A percentile compares a stretch with the other conserved stretches of the same genome.
phyloP scores from a whole-genome alignment of 92 coral and sea anemone genomes.

The Hydrozoanthus gracilis region DNA sequence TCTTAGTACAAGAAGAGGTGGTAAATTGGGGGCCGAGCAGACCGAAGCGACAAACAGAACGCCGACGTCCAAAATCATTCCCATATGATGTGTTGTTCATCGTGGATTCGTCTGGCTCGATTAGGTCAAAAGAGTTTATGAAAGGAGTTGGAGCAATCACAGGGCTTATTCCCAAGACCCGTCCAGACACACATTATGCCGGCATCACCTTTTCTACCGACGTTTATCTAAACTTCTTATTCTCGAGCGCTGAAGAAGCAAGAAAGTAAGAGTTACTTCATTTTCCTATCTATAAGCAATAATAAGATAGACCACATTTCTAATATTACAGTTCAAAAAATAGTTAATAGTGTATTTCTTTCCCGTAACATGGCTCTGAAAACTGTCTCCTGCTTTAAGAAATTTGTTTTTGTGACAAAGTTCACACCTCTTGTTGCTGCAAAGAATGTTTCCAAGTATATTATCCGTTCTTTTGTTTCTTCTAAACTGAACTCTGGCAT shows the following conservation, averaged over 20 bases:
- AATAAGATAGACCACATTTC: too few species aligned
- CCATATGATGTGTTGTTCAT: slow-evolving; percentile 71
- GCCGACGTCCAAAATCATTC: background rate
- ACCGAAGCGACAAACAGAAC: slow-evolving; percentile 5
- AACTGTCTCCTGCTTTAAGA: too few species aligned
- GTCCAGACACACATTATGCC: slow-evolving; percentile 62
- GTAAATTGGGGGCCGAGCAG: slow-evolving; percentile 15
- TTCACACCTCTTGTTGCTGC: too few species aligned
- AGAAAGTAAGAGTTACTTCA: slow-evolving; percentile 1
- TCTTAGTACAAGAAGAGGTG: slow-evolving; percentile 36
- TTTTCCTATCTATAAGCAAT: too few species aligned
- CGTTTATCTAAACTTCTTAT: slow-evolving; percentile 59
- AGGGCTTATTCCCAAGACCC: slow-evolving; percentile 56
- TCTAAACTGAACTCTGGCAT: too few species aligned
- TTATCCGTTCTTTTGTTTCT: too few species aligned
- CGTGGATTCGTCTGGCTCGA: slow-evolving; percentile 76
- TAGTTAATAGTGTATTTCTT: too few species aligned
- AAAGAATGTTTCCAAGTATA: too few species aligned
- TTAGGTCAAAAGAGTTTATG: slow-evolving; percentile 59
- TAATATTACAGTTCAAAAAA: too few species aligned
- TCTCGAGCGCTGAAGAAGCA: slow-evolving; percentile 53
- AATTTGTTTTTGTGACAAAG: too few species aligned
- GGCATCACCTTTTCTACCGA: slow-evolving; percentile 57
- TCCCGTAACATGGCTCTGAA: too few species aligned
- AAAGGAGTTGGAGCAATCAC: slow-evolving; percentile 66